Base-by-base conservation (phyloP, 92 coral and sea anemone genomes). In the Palythoa grandiflora region DNA sequence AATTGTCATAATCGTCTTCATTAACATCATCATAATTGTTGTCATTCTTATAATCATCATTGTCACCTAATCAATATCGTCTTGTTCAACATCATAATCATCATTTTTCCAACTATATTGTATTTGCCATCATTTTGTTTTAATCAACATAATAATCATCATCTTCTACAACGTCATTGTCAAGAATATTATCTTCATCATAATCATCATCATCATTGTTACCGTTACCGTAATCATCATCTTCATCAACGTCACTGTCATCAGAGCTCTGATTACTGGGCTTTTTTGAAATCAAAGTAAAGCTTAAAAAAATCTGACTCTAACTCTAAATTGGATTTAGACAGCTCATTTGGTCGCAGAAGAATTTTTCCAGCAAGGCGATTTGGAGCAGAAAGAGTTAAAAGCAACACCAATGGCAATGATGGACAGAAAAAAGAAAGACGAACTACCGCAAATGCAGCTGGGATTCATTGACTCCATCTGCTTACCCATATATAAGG, bases 331-430 rank as follows among this genome's bases (percentile, higher is more conserved):
- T 75, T 85, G 77, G 70, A 20, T 89, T 15, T 73, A 97, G 99
- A 96, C 98, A 6, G 99, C 99, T 70, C 88, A 95, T 28, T 87
- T 97, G 83, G 99, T 97, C 51, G 98, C 99, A 21, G 99, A 97
- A 79, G 99, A 97, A 88, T 97, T 97, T 91, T 97, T 97, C 88
- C 94, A 92, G 87, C 99, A 97, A 93, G 99, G 99, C 38, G 99
- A 97, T 78, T 88, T 95, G 83, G 99, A 97, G 77, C 96, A 95
- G 68, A 89, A 75, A 65, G 99, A 97, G 54, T 91, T 97, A n/a
- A 97, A 97, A 70, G 94, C 96, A 9, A 94, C 95, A 39, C 99
- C 99, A 1, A 90, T 92, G 92, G 98, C 98, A 47, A 95, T 96
- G 94, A 97, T 97, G 99, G 99, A 97, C 92, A 89, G 99, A 73